Conservation (phyloP, 2,797 vertebrate species). For the Psittacula echo region DNA sequence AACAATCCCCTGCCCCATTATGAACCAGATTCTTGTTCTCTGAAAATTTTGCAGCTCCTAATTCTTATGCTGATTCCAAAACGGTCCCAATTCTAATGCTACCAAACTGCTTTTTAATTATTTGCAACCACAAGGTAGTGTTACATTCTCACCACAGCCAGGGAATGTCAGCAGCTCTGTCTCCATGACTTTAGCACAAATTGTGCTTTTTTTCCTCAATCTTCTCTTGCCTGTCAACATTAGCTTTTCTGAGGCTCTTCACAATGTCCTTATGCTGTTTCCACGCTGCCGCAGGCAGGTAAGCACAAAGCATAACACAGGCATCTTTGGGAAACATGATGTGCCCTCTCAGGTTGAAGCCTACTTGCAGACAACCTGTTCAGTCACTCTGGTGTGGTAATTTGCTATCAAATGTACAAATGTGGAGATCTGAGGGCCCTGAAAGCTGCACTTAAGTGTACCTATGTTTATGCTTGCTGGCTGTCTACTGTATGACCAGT, state of each 20-base stretch:
- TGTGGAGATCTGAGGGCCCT: background rate
- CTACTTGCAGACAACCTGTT: background rate
- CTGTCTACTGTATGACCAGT: background rate
- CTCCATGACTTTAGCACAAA: background rate
- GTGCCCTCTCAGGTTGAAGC: background rate
- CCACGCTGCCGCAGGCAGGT: background rate
- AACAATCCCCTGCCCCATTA: background rate
- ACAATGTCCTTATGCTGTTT: background rate
- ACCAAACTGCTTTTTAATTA: background rate
- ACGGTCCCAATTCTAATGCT: background rate
- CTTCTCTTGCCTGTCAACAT: background rate
- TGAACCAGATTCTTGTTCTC: background rate
- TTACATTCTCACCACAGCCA: background rate
- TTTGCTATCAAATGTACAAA: rapidly evolving
- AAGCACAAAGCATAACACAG: background rate
- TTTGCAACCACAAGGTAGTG: background rate
- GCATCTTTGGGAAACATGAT: background rate
- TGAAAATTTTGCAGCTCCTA: background rate
- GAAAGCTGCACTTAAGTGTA: background rate
- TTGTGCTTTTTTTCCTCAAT: background rate
- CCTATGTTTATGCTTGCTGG: background rate
- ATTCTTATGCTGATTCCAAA: background rate
- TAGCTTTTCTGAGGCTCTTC: background rate
- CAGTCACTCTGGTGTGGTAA: background rate
- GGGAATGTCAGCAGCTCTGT: background rate